Conservation (phyloP, 1,140 invertebrate genomes). For the Branchinecta lindahli region DNA sequence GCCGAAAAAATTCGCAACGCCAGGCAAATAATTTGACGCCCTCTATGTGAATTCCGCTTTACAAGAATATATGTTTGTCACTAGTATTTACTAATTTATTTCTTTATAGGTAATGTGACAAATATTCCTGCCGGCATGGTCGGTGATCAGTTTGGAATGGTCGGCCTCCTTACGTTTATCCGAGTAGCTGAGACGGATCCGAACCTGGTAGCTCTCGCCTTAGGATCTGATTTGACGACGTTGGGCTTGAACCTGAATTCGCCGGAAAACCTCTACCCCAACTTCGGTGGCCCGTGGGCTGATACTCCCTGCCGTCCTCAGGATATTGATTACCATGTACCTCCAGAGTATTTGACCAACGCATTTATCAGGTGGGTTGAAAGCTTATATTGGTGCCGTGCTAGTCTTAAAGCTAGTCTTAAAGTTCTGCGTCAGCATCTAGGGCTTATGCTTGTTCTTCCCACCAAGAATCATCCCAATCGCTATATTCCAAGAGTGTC, state of each 20-base stretch:
- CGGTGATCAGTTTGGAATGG: constrained; percentile 97
- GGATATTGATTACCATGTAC: constrained; percentile 97
- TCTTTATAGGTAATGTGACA: constrained; percentile 62
- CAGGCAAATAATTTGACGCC: no score
- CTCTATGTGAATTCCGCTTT: no score
- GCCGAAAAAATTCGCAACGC: no score
- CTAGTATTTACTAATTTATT: constrained; percentile 11
- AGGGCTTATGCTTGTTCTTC: no score
- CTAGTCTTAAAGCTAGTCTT: no score
- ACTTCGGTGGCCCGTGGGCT: constrained; percentile 95
- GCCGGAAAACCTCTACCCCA: constrained; percentile 87
- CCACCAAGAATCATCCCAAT: no score
- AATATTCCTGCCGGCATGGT: constrained; percentile 98
- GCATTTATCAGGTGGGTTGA: constrained; percentile 49
- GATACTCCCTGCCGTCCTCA: constrained; percentile 92
- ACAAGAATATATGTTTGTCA: no score
- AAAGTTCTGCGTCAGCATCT: no score
- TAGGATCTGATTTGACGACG: constrained; percentile 92
- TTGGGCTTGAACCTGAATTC: constrained; percentile 95
- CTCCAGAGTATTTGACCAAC: constrained; percentile 96
- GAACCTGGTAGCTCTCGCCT: constrained; percentile 80
- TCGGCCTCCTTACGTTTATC: constrained; percentile 92
- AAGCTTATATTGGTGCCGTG: not conserved
- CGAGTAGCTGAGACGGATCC: constrained; percentile 91
- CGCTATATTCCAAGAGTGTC: no score